These are phyloP conservation scores for Pteropus alecto DNA, from an alignment of 2,113 vertebrate genomes.

Conservation along the genomic window DNA sequence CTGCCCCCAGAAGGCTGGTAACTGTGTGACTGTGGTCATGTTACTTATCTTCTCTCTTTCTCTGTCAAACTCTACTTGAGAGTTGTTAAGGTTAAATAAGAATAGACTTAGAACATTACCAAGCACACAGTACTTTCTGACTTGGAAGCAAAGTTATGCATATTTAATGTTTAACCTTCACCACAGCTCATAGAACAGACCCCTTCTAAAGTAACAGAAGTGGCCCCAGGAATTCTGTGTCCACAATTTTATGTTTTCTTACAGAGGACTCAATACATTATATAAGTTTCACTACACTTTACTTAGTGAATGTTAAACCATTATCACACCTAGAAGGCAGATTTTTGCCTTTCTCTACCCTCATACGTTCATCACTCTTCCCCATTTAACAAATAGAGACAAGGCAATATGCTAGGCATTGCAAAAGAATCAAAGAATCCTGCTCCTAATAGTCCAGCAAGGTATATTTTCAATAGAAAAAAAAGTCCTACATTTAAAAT, in stretches of 20 bases:
- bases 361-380: not conserved
- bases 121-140: slow-evolving; percentile 16
- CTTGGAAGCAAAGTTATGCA: not conserved
- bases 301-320: slow-evolving; percentile 12
- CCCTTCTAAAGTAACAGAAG: not conserved
- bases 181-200: not conserved
- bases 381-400: not conserved
- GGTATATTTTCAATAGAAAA: not conserved
- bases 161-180: slow-evolving; percentile 5
- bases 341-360: not conserved
- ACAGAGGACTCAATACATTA: not conserved
- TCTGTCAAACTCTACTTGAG: slow-evolving; percentile 25
- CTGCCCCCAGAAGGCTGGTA: not conserved
- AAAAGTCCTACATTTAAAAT: not conserved
- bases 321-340: not conserved
- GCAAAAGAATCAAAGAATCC: not conserved
- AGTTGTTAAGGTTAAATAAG: slow-evolving; percentile 50
- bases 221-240: not conserved
- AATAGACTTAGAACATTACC: slow-evolving; percentile 19
- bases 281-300: not conserved
- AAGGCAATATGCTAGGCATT: not conserved
- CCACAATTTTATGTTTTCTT: slow-evolving; percentile 9
- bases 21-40: not conserved
- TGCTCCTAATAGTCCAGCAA: not conserved
- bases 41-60: not conserved